phyloP scores from a whole-genome alignment of 2,797 vertebrate species.

The Centropyge bicolor region DNA sequence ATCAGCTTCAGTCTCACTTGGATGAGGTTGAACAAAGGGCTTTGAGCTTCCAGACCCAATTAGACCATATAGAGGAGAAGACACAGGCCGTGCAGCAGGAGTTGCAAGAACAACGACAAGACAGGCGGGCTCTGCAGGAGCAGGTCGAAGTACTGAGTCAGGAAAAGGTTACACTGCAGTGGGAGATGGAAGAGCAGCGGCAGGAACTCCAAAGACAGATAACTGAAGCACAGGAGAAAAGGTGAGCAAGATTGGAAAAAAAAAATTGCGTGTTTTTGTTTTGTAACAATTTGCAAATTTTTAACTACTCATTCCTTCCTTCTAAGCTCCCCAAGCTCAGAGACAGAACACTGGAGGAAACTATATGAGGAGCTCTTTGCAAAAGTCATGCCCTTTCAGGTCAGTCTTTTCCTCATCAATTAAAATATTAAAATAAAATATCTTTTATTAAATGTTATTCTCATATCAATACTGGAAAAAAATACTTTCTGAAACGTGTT shows the following conservation, averaged over 20 bases:
- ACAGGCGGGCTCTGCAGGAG: slow-evolving; percentile 50
- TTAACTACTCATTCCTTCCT: neutral
- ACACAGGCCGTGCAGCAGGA: slow-evolving; percentile 16
- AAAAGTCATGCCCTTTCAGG: slow-evolving; percentile 81
- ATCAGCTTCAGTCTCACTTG: slow-evolving; percentile 57
- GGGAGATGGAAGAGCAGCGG: slow-evolving; percentile 82
- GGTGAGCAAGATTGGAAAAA: slow-evolving; percentile 80
- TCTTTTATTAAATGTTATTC: no score
- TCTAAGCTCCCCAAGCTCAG: slow-evolving; percentile 57
- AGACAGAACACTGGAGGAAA: slow-evolving; percentile 68
- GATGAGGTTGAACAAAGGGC: slow-evolving; percentile 52
- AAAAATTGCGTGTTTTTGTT: no score
- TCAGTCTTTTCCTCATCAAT: slow-evolving; percentile 52
- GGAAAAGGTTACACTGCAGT: slow-evolving; percentile 80
- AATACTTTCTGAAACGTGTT: neutral
- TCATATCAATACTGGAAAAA: neutral
- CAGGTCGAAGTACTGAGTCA: slow-evolving; percentile 71
- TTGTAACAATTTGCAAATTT: neutral
- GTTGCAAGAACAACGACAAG: slow-evolving; percentile 53
- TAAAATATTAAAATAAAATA: no score
- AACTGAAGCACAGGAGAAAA: slow-evolving; percentile 77
- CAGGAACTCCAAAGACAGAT: slow-evolving; percentile 80
- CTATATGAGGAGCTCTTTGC: slow-evolving; percentile 75
- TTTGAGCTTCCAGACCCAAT: slow-evolving; percentile 48
- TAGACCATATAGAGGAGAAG: slow-evolving; percentile 63